These are phyloP conservation scores for Agriopis aurantiaria DNA, from an alignment of 2,888 invertebrate genomes.

Conservation along the genomic window DNA sequence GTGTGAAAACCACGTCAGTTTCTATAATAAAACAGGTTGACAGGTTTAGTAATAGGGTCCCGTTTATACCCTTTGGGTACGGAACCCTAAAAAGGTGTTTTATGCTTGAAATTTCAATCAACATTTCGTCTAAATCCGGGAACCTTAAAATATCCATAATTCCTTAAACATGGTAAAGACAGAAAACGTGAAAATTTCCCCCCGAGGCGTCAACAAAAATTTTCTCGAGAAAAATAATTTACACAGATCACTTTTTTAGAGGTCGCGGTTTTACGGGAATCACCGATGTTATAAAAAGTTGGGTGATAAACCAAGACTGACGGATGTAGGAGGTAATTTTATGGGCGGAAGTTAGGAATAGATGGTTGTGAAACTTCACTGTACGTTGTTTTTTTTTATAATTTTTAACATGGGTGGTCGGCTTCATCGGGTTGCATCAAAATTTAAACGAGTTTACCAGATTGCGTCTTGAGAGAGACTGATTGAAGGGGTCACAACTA, in stretches of 20 bases:
- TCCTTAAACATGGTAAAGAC: constrained; percentile 1
- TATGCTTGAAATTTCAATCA: background rate
- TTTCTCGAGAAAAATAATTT: constrained; percentile 47
- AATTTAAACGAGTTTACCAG: background rate
- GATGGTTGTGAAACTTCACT: constrained; percentile 4
- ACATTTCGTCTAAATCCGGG: background rate
- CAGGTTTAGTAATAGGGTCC: too few relatives aligned
- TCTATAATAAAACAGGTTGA: too few relatives aligned
- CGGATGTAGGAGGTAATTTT: constrained; percentile 24
- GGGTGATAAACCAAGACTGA: constrained; percentile 25
- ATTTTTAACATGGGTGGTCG: constrained; percentile 14
- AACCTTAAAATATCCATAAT: constrained; percentile 4
- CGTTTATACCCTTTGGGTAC: too few relatives aligned
- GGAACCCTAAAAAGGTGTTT: too few relatives aligned
- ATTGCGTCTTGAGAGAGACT: background rate
- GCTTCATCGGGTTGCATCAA: background rate
- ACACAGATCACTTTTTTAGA: constrained; percentile 44
- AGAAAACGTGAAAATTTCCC: constrained; percentile 28
- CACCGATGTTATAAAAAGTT: constrained; percentile 32
- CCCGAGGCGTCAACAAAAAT: constrained; percentile 42
- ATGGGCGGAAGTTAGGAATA: constrained; percentile 9
- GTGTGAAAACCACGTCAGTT: too few relatives aligned
- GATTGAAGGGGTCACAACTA: too few relatives aligned
- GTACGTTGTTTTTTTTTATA: constrained; percentile 19
- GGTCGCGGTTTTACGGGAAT: constrained; percentile 25